Evolutionary conservation across 2,113 vertebrate species (phyloP), one percentile per base, ranked within the genome.

Genomic region (Thunnus maccoyii): DNA sequence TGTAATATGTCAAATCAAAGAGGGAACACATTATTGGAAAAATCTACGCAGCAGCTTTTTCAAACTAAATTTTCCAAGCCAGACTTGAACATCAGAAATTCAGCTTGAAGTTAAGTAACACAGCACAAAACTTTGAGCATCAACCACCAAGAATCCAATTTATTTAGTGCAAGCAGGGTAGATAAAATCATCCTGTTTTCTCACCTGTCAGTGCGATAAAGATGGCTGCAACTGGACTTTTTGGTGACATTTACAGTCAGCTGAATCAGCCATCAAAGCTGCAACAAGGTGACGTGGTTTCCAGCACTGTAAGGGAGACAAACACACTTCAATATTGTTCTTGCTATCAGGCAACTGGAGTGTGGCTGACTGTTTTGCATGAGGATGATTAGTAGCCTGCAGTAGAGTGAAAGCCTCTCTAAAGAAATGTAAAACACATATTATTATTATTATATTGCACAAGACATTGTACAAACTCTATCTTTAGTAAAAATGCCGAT

Each of bases 341-440:
- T 64, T 67, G 15, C 58, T 11, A 22, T 25, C 3, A 46, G 44
- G 18, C 0, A 1, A 50, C 54, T 82, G 0, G 0, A 65, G 36
- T 25, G 16, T 25, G 32, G 8, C 32, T 72, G 52, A n/a, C 41
- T 72, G 75, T 56, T 76, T 76, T 80, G 75, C 56, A 85, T 71
- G 67, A 80, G 8, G 36, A 41, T 8, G 36, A 41, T 86, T 64
- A 67, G 16, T 8, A 41, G 71, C 56, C 54, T 65, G 66, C 15
- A 30, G 52, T 20, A 65, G n/a, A 15, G 46, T 47, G 32, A 58
- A 79, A 57, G 57, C 47, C 20, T 36, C 56, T 48, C 57, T 18
- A 22, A 54, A 48, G 32, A 76, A 66, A 80, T 76, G 17, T 41
- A 46, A 72, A 72, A 51, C 10, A 50, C 51, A 54, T 6, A 30